These are phyloP conservation scores for Tetranychus truncatus DNA, from an alignment of 2,888 invertebrate species.

Conservation along the genomic window DNA sequence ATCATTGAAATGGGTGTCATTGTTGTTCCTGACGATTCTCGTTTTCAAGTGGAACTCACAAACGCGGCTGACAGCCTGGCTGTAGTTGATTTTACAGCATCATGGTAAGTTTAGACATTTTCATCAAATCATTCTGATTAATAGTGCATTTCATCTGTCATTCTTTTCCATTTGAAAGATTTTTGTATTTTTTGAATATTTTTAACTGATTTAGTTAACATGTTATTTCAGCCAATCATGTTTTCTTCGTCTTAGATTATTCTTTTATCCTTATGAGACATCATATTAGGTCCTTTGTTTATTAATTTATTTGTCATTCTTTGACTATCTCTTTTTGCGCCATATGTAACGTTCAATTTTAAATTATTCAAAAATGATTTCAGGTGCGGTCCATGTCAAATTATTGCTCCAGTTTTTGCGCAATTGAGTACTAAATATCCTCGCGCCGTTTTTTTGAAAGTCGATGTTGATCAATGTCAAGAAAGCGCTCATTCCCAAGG, in stretches of 20 bases:
- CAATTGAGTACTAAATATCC: slow-evolving; percentile 69
- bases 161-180: no score
- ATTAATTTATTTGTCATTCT: slow-evolving; percentile 8
- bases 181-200: neutral
- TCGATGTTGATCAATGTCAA: slow-evolving; percentile 62
- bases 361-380: slow-evolving; percentile 14
- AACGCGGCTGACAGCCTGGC: slow-evolving; percentile 69
- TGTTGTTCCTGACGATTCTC: slow-evolving; percentile 44
- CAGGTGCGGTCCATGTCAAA: slow-evolving; percentile 92
- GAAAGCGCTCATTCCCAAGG: slow-evolving; percentile 71
- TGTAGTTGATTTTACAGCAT: slow-evolving; percentile 83
- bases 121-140: neutral
- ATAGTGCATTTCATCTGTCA: neutral
- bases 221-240: no score
- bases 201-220: no score
- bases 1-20: slow-evolving; percentile 27
- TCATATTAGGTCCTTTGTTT: slow-evolving; percentile 1
- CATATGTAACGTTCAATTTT: slow-evolving; percentile 20
- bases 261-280: neutral
- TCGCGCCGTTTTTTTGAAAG: slow-evolving; percentile 55
- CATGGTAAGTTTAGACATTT: slow-evolving; percentile 47
- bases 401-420: slow-evolving; percentile 79
- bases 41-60: slow-evolving; percentile 66
- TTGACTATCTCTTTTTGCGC: slow-evolving; percentile 11
- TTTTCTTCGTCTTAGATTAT: neutral